Evolutionary conservation across 2,888 invertebrate genomes (phyloP).

Genomic region (Lagria hirta): DNA sequence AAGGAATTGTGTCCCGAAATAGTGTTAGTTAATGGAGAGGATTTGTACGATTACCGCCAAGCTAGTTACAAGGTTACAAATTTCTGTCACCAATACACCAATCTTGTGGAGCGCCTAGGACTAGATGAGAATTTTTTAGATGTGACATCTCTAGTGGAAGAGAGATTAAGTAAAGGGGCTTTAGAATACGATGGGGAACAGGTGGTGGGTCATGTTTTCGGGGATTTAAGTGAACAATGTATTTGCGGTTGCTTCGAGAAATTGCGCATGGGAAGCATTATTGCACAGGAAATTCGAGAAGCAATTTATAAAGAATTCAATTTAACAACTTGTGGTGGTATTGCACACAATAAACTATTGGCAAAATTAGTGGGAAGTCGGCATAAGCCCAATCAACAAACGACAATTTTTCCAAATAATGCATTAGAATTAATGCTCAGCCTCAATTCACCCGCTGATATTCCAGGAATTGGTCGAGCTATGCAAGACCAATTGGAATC

Average conservation of each 20-base stretch:
- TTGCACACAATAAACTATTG: slow-evolving; percentile 80
- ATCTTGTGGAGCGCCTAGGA: slow-evolving; percentile 76
- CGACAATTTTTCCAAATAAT: slow-evolving; percentile 71
- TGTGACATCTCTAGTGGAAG: slow-evolving; percentile 67
- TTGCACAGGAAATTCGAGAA: slow-evolving; percentile 76
- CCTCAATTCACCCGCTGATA: slow-evolving; percentile 62
- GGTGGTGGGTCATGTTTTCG: slow-evolving; percentile 61
- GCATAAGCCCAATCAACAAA: slow-evolving; percentile 83
- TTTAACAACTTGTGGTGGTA: slow-evolving; percentile 79
- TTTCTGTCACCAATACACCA: slow-evolving; percentile 70
- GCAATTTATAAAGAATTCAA: slow-evolving; percentile 68
- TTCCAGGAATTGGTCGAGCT: slow-evolving; percentile 77
- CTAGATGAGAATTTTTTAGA: slow-evolving; percentile 86
- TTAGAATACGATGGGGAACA: no score
- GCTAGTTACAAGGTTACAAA: slow-evolving; percentile 76
- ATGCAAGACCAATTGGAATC: slow-evolving; percentile 66
- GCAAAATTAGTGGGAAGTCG: slow-evolving; percentile 74
- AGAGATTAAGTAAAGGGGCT: no score
- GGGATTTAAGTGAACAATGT: slow-evolving; percentile 60
- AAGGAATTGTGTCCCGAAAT: slow-evolving; percentile 71
- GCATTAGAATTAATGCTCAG: slow-evolving; percentile 67
- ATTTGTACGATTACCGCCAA: slow-evolving; percentile 76
- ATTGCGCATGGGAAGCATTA: slow-evolving; percentile 68
- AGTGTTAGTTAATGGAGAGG: slow-evolving; percentile 78
- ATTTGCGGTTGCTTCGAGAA: slow-evolving; percentile 74